Evolutionary conservation across 1,140 invertebrate genomes (phyloP).

Genomic region (Campoletis sonorensis): DNA sequence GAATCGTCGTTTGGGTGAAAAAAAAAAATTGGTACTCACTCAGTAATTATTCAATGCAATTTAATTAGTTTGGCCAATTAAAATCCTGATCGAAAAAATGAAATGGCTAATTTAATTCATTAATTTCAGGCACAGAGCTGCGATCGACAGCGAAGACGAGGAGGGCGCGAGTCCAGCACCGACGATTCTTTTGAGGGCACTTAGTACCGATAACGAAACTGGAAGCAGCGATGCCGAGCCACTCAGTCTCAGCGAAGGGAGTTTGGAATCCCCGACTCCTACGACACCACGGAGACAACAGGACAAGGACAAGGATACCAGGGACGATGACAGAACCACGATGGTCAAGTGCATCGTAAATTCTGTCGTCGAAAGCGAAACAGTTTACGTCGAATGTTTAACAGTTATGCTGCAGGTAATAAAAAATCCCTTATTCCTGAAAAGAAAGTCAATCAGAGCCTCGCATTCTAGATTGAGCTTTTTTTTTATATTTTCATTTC

Average conservation of each 20-base stretch:
- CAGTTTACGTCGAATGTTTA: conserved; percentile 91
- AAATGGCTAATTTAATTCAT: conserved; percentile 17
- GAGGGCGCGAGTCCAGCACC: conserved; percentile 72
- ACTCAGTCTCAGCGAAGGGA: conserved; percentile 73
- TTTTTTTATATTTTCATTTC: neutral
- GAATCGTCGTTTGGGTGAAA: neutral
- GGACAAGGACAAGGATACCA: conserved; percentile 66
- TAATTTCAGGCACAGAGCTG: conserved; percentile 68
- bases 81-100: too few species aligned
- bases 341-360: conserved; percentile 90
- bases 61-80: too few species aligned
- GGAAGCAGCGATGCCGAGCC: conserved; percentile 75
- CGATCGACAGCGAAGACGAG: conserved; percentile 74
- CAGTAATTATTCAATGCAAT: neutral
- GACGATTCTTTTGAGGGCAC: conserved; percentile 71
- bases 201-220: conserved; percentile 75
- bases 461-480: neutral
- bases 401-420: conserved; percentile 90
- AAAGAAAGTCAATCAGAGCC: neutral
- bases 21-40: neutral
- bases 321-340: conserved; percentile 82
- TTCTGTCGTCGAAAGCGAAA: conserved; percentile 94
- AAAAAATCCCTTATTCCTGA: neutral
- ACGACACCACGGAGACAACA: conserved; percentile 71
- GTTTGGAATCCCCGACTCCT: conserved; percentile 74